A percentile compares a stretch with the other conserved stretches of the same genome.
Evolutionary conservation across 1,140 invertebrate species (phyloP).

Genomic region (Maconellicoccus hirsutus): DNA sequence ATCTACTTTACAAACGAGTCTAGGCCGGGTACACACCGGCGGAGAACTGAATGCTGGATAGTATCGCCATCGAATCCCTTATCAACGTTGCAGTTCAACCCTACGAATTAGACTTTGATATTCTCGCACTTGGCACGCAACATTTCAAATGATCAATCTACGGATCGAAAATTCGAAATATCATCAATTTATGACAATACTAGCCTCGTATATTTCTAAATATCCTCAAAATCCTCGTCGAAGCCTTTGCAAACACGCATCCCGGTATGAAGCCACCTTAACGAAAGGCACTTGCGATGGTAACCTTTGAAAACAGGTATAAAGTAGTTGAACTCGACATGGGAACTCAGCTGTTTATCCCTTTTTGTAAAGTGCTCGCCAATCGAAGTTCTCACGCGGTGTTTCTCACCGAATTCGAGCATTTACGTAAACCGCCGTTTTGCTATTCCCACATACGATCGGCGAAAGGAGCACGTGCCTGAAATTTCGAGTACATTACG

Average conservation of each 20-base stretch:
- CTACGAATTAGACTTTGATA: too few species aligned
- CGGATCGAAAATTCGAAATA: too few species aligned
- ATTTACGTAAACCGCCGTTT: not conserved
- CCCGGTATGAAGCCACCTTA: not conserved
- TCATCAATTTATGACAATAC: too few species aligned
- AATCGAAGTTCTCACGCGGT: too few species aligned
- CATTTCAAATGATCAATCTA: not conserved
- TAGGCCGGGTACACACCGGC: not conserved
- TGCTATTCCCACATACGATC: not conserved
- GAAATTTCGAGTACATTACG: too few species aligned
- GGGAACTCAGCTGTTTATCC: constrained; percentile 1
- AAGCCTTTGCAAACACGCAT: too few species aligned
- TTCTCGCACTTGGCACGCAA: too few species aligned
- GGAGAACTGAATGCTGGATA: not conserved
- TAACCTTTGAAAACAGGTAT: constrained; percentile 3
- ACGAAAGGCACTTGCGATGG: not conserved
- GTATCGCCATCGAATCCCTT: not conserved
- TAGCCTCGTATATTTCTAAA: too few species aligned
- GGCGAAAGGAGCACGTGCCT: too few species aligned
- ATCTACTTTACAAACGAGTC: not conserved
- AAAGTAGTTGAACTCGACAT: constrained; percentile 6
- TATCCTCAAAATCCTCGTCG: too few species aligned
- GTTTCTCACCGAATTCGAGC: too few species aligned
- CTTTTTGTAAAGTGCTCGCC: not conserved
- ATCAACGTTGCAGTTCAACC: too few species aligned